Conservation (phyloP, 2,888 invertebrate genomes). For the Cataglyphis livida region DNA sequence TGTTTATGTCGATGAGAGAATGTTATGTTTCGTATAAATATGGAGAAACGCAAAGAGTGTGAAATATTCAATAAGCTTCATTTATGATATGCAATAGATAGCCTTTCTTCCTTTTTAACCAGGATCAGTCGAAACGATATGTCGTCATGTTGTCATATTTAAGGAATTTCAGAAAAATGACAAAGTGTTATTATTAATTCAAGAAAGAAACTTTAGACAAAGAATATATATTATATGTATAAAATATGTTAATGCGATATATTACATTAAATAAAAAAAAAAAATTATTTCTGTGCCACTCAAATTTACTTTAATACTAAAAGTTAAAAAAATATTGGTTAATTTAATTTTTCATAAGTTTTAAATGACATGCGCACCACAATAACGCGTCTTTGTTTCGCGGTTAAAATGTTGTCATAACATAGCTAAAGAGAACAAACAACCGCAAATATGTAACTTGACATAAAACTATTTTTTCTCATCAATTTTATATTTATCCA, state of each 20-base stretch:
- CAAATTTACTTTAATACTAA: background rate
- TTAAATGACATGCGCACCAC: background rate
- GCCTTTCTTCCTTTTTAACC: background rate
- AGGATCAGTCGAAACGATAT: background rate
- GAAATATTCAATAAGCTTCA: conserved; percentile 5
- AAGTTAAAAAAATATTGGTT: background rate
- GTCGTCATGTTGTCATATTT: background rate
- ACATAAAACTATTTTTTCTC: background rate
- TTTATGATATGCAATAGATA: background rate
- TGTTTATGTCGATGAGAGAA: conserved; percentile 30
- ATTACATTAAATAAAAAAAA: background rate
- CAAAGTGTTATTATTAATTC: background rate
- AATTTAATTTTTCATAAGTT: background rate
- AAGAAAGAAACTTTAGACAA: background rate
- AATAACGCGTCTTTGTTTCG: background rate
- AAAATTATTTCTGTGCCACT: background rate
- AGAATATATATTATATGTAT: background rate
- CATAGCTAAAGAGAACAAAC: background rate
- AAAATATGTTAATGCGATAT: background rate
- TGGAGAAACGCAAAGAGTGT: conserved; percentile 4
- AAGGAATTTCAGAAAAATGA: background rate
- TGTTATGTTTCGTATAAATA: conserved; percentile 12
- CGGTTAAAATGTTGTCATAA: background rate
- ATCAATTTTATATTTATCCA: background rate
- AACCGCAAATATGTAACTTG: background rate